Conservation (phyloP, 2,113 vertebrate species). For the Pyxicephalus adspersus region DNA sequence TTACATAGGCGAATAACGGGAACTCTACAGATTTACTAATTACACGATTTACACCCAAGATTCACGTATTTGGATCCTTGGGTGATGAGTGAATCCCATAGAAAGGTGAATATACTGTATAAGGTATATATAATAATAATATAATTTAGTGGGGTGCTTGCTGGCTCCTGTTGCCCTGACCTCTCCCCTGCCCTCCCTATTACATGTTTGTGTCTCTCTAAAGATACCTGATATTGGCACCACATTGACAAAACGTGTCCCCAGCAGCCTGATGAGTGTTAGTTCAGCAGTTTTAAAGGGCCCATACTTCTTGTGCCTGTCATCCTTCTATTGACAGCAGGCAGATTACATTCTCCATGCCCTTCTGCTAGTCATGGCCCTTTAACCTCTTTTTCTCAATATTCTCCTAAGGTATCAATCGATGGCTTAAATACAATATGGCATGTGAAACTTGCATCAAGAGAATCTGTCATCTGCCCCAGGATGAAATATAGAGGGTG, state of each 20-base stretch:
- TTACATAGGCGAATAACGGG: conserved; percentile 9
- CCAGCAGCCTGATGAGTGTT: conserved; percentile 66
- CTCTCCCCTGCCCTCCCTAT: background rate
- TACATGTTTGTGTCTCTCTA: conserved; percentile 59
- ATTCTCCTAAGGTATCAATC: conserved; percentile 57
- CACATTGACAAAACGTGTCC: conserved; percentile 73
- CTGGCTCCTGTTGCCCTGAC: background rate
- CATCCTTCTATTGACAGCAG: conserved; percentile 68
- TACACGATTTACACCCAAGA: no score
- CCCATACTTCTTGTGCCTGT: conserved; percentile 69
- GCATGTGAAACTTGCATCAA: conserved; percentile 58
- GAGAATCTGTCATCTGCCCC: conserved; percentile 7
- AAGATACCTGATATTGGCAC: conserved; percentile 73
- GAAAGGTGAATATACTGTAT: no score
- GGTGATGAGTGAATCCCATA: no score
- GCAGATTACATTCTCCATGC: conserved; percentile 64
- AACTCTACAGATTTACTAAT: no score
- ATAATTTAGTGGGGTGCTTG: no score
- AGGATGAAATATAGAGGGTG: conserved; percentile 10
- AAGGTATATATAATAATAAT: no score
- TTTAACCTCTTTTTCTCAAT: conserved; percentile 4
- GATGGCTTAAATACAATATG: conserved; percentile 62
- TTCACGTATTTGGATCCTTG: no score
- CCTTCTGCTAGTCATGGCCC: conserved; percentile 62
- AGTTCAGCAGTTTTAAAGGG: conserved; percentile 73